Evolutionary conservation across 2,113 vertebrate genomes (phyloP).

Genomic region (Phrynosoma blainvillii): DNA sequence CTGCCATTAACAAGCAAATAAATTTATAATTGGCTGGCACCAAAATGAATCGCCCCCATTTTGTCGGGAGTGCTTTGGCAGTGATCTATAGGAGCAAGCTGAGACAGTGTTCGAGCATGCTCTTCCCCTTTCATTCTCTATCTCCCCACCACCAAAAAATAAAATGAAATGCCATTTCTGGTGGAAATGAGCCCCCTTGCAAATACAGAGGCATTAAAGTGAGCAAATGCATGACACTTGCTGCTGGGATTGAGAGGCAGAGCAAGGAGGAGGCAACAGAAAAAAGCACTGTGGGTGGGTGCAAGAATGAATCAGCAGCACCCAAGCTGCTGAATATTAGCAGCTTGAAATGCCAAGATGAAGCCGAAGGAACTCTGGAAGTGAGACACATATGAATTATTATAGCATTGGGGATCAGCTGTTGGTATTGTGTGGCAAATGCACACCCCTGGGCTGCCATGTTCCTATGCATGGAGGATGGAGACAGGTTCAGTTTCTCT

Average conservation of each 20-base stretch:
- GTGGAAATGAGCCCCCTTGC: neutral
- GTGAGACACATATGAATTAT: neutral
- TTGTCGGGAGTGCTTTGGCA: constrained; percentile 21
- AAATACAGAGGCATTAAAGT: neutral
- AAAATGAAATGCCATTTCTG: neutral
- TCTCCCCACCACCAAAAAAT: neutral
- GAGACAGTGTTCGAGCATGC: constrained; percentile 21
- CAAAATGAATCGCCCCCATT: constrained; percentile 36
- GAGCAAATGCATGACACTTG: neutral
- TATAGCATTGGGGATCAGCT: neutral
- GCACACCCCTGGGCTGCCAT: no score
- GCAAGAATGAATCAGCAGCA: neutral
- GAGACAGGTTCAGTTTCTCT: neutral
- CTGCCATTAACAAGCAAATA: constrained; percentile 72
- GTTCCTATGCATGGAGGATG: neutral
- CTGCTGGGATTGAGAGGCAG: accelerated
- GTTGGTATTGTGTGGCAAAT: neutral
- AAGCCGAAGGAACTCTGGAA: accelerated
- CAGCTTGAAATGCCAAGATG: accelerated
- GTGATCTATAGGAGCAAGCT: constrained; percentile 51
- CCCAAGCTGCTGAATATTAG: accelerated
- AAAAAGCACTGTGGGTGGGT: neutral
- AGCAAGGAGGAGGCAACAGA: neutral
- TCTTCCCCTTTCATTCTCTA: neutral
- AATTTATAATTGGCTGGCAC: constrained; percentile 59